Evolutionary conservation across 64 coral and sea anemone genomes (phyloP).

Genomic region (Anthopleura sola): DNA sequence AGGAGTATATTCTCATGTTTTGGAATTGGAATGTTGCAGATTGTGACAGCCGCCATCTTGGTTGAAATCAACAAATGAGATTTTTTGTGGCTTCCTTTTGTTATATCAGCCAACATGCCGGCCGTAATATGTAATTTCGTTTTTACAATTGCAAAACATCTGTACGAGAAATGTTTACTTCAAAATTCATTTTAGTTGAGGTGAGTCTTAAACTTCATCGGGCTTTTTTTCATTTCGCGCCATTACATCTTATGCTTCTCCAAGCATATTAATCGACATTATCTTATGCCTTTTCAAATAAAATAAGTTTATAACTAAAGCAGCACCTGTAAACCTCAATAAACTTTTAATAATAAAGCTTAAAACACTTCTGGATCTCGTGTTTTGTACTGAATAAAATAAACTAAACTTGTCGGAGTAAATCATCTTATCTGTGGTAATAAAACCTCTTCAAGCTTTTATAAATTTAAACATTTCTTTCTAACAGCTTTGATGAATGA

Average conservation of each 20-base stretch:
- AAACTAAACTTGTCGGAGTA: neutral
- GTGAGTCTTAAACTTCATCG: too few relatives aligned
- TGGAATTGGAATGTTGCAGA: too few relatives aligned
- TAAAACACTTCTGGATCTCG: neutral
- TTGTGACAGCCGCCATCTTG: too few relatives aligned
- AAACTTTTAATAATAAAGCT: constrained; percentile 8
- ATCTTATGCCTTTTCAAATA: neutral
- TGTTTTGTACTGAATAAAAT: constrained; percentile 13
- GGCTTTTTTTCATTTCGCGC: neutral
- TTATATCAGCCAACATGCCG: too few relatives aligned
- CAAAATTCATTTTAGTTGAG: too few relatives aligned
- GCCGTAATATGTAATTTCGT: too few relatives aligned
- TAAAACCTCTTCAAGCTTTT: neutral
- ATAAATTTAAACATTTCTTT: neutral
- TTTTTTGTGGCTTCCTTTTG: too few relatives aligned
- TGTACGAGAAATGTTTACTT: too few relatives aligned
- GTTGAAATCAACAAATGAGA: too few relatives aligned
- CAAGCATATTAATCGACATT: neutral
- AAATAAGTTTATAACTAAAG: neutral
- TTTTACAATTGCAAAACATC: too few relatives aligned
- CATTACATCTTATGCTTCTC: neutral
- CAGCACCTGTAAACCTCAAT: neutral
- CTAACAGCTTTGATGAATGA: neutral
- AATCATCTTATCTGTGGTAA: constrained; percentile 2
- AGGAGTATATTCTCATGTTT: too few relatives aligned